These are phyloP conservation scores for Hylia prasina DNA, from an alignment of 2,113 vertebrate species.

Conservation along the genomic window DNA sequence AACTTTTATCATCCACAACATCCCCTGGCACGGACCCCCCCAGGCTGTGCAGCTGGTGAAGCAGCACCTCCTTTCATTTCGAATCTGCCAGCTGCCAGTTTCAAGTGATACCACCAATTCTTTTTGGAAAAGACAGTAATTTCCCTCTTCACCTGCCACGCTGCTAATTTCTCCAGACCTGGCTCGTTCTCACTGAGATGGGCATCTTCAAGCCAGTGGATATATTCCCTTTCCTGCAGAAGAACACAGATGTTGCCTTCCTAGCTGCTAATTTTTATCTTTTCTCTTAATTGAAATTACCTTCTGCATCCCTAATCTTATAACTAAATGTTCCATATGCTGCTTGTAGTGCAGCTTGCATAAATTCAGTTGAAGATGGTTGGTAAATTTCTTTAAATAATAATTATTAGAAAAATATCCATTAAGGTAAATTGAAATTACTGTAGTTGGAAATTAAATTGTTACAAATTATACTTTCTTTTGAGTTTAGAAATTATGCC, in stretches of 20 bases:
- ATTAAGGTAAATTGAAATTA: not conserved
- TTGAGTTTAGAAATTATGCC: not conserved
- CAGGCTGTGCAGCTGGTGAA: not conserved
- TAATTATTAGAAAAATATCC: not conserved
- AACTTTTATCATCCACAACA: not conserved
- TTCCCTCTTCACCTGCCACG: not conserved
- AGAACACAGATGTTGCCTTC: slow-evolving; percentile 8
- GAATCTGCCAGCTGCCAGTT: not conserved
- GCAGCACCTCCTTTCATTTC: not conserved
- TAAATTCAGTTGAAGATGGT: not conserved
- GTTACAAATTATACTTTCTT: not conserved
- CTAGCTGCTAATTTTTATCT: slow-evolving; percentile 34
- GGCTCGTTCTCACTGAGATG: not conserved
- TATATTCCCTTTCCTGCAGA: not conserved
- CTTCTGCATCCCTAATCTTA: slow-evolving; percentile 9
- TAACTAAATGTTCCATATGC: not conserved
- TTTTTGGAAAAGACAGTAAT: not conserved
- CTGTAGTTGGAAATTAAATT: not conserved
- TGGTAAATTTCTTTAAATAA: not conserved
- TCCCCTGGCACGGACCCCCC: not conserved
- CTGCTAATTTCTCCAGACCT: not conserved
- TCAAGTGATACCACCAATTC: not conserved
- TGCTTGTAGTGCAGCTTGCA: not conserved
- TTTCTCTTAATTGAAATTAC: slow-evolving; percentile 35
- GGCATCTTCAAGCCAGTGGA: not conserved